Base-by-base conservation (phyloP, 2,797 vertebrate genomes). In the Buphagus erythrorhynchus region DNA sequence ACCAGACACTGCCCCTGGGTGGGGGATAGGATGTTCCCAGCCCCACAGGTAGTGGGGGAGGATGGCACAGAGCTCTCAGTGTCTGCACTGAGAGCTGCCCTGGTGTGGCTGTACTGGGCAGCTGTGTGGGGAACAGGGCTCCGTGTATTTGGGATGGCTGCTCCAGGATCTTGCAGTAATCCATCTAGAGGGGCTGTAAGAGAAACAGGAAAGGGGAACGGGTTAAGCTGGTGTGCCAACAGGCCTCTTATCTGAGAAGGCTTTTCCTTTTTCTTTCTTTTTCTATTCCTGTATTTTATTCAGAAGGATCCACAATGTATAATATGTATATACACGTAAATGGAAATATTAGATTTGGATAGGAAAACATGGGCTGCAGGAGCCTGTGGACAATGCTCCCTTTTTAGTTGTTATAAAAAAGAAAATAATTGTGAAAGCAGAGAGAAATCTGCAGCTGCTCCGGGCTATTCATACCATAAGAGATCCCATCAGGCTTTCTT, bases 381-480 rank as follows among this genome's bases (percentile, higher is more conserved):
- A 98, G 96, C 95, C 97, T 97, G 93, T 97, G 97, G 93, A 97
- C 98, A 97, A 97, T 98, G 97, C 95, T 98, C 96, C 94, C 96
- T 97, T 98, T 98, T 97, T 96, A 96, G 98, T 97, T 98, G 97
- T 98, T 98, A 97, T 98, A 98, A 98, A 98, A 98, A 98, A 97
- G 98, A 98, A 98, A 98, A 98, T 98, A 98, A 98, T 98, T 98
- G 97, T 98, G 97, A 98, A 98, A 98, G 98, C 98, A 97, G 98
- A 98, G 97, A 98, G 97, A 97, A 97, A 97, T 98, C 98, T 97
- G 98, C 98, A 98, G 98, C 98, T 98, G 98, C 98, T 98, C 96
- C 24, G 57, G 98, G 98, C 98, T 97, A 98, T 98, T 98, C 98
- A 97, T 98, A 96, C 98, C 96, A 72, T 98, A 98, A 98, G 97